Percentiles rank a stretch among this genome's conserved stretches.
phyloP scores from a whole-genome alignment of 2,888 invertebrate genomes.

The Sepioteuthis lessoniana region DNA sequence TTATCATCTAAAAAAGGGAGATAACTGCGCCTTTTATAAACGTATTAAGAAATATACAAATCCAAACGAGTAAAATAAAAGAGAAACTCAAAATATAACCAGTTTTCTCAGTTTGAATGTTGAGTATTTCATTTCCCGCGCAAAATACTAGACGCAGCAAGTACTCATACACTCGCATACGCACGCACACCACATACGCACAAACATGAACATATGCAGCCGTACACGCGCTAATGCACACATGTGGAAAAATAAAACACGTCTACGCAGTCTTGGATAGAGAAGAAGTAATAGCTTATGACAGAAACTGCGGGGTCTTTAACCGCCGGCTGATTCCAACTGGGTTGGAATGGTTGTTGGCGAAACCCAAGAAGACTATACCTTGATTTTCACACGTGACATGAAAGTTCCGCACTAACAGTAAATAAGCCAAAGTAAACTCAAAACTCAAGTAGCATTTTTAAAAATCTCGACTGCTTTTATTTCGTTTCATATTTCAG shows the following conservation, averaged over 20 bases:
- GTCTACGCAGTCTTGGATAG: not conserved
- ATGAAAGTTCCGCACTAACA: not conserved
- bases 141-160: too few species aligned
- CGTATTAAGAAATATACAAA: too few species aligned
- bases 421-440: not conserved
- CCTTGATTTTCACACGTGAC: not conserved
- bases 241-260: not conserved
- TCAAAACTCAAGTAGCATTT: not conserved
- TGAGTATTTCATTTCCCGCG: too few species aligned
- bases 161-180: too few species aligned
- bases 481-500: not conserved
- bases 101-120: too few species aligned
- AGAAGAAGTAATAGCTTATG: constrained; percentile 17
- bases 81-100: too few species aligned
- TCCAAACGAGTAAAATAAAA: too few species aligned
- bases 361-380: not conserved
- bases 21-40: too few species aligned
- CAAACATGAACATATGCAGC: not conserved
- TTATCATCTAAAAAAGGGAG: too few species aligned
- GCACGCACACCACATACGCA: too few species aligned
- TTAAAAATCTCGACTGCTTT: not conserved
- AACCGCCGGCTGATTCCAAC: not conserved
- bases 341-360: not conserved
- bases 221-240: not conserved
- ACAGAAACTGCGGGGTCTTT: not conserved